Conservation (phyloP, 2,113 vertebrate species). For the Rhynchomys soricoides region DNA sequence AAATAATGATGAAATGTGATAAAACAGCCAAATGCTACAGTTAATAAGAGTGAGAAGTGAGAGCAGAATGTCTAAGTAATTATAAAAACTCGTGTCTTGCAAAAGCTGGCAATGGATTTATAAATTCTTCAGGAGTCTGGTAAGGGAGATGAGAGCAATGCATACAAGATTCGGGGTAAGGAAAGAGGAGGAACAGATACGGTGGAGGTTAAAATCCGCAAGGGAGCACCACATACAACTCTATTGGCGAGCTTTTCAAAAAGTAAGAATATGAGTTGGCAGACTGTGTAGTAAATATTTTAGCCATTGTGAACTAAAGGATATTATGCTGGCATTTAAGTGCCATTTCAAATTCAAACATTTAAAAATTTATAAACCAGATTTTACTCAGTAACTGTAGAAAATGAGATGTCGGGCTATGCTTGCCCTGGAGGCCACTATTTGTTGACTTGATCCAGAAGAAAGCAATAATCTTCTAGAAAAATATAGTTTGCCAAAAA, state of each 20-base stretch:
- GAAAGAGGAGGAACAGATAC: background rate
- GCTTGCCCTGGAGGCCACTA: background rate
- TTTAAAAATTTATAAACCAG: background rate
- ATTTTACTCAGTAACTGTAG: background rate
- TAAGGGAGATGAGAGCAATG: conserved; percentile 3
- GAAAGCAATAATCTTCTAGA: background rate
- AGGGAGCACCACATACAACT: background rate
- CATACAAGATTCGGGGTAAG: background rate
- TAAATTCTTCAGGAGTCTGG: background rate
- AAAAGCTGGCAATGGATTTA: background rate
- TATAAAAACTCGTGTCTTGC: background rate
- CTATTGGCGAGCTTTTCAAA: background rate
- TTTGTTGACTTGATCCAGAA: background rate
- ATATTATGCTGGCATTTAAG: background rate
- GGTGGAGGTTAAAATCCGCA: background rate
- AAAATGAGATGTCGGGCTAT: background rate
- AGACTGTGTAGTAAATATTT: conserved; percentile 1
- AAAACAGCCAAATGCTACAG: conserved; percentile 39
- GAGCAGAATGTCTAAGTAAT: background rate
- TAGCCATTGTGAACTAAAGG: background rate
- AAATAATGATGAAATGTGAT: conserved; percentile 42
- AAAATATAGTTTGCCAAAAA: conserved; percentile 14
- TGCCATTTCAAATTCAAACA: background rate
- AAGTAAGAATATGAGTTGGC: background rate
- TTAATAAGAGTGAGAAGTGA: conserved; percentile 38